A percentile compares a stretch with the other conserved stretches of the same genome.
Evolutionary conservation across 1,140 invertebrate genomes (phyloP).

Genomic region (Aradophagus sp.): DNA sequence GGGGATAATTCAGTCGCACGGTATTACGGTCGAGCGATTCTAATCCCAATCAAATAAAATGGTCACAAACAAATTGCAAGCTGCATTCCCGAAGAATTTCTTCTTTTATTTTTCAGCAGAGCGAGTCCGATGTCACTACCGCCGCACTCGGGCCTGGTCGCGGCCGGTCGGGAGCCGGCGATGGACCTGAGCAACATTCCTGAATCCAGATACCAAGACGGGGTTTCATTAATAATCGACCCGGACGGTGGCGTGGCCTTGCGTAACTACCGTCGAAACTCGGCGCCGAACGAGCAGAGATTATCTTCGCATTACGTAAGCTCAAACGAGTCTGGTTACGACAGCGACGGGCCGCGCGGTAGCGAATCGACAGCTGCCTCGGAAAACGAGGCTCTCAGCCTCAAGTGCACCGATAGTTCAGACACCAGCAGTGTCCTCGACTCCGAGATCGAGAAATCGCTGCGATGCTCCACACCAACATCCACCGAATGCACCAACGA

Average conservation of each 20-base stretch:
- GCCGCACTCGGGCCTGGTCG: conserved; percentile 18
- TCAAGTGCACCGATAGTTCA: conserved; percentile 68
- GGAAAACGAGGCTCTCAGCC: conserved; percentile 65
- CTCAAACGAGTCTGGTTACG: conserved; percentile 88
- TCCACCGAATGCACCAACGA: conserved; percentile 62
- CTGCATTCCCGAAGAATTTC: no score
- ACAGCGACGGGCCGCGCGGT: conserved; percentile 81
- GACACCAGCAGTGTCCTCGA: conserved; percentile 71
- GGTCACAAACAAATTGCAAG: no score
- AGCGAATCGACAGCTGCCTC: conserved; percentile 67
- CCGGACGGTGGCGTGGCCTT: conserved; percentile 62
- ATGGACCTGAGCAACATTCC: conserved; percentile 45
- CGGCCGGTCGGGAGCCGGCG: conserved; percentile 20
- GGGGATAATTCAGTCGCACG: no score
- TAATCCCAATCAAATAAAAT: no score
- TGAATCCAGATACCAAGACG: conserved; percentile 61
- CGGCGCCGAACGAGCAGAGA: conserved; percentile 69
- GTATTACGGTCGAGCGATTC: no score
- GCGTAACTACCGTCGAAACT: conserved; percentile 66
- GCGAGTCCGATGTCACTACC: conserved; percentile 44
- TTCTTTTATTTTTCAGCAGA: conserved; percentile 8
- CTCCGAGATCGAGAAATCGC: conserved; percentile 69
- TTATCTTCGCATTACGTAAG: conserved; percentile 80
- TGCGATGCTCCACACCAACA: conserved; percentile 65
- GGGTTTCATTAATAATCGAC: conserved; percentile 48